A percentile compares a stretch with the other conserved stretches of the same genome.
phyloP scores from a whole-genome alignment of 2,113 vertebrate species.

The Alosa alosa region DNA sequence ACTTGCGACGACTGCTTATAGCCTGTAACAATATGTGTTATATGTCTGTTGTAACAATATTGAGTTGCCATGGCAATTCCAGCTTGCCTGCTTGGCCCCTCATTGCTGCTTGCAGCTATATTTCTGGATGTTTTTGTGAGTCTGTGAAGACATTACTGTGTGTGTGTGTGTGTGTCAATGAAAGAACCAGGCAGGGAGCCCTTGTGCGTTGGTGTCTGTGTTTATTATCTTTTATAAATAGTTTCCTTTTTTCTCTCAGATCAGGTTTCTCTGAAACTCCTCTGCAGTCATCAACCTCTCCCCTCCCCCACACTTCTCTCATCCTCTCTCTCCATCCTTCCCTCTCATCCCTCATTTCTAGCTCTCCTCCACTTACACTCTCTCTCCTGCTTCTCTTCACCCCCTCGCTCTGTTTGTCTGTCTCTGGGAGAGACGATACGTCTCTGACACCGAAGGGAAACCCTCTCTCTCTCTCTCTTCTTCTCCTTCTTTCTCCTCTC shows the following conservation, averaged over 20 bases:
- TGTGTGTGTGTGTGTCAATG: neutral
- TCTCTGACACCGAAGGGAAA: neutral
- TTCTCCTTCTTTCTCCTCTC: neutral
- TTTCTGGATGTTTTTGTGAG: neutral
- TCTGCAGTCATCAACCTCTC: neutral
- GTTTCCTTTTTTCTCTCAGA: neutral
- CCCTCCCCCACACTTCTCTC: neutral
- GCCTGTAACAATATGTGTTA: too few relatives aligned
- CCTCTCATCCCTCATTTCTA: neutral
- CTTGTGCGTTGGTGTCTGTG: conserved; percentile 1
- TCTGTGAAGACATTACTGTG: neutral
- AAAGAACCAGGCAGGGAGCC: neutral
- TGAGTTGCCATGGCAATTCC: too few relatives aligned
- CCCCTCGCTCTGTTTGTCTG: conserved; percentile 3
- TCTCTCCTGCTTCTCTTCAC: neutral
- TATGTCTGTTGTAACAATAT: too few relatives aligned
- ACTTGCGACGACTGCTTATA: too few relatives aligned
- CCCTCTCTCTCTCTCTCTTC: neutral
- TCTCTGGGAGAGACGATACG: neutral
- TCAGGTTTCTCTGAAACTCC: neutral
- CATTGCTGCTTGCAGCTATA: too few relatives aligned
- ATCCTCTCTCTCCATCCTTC: neutral
- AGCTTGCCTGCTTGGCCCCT: too few relatives aligned
- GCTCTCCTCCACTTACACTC: neutral
- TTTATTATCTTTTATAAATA: neutral